These are phyloP conservation scores for Drosophila sucinea DNA, from an alignment of 1,140 invertebrate genomes.

Conservation along the genomic window DNA sequence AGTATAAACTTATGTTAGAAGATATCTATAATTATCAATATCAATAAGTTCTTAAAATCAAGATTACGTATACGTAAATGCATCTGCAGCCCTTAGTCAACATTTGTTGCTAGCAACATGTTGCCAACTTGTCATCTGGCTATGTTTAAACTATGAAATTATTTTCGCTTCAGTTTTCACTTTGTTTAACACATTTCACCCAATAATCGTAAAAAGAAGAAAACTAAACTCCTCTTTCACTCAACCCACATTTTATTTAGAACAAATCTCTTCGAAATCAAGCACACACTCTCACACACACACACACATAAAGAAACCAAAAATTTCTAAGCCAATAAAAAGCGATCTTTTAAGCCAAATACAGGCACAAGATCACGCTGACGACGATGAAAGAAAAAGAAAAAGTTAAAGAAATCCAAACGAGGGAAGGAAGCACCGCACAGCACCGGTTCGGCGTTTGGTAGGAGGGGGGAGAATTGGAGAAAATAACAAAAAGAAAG, in stretches of 20 bases:
- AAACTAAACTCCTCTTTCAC: slow-evolving; percentile 59
- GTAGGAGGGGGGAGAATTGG: neutral
- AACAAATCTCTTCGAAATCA: slow-evolving; percentile 71
- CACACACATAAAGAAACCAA: slow-evolving; percentile 17
- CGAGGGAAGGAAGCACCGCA: slow-evolving; percentile 16
- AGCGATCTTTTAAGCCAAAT: slow-evolving; percentile 66
- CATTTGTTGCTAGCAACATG: slow-evolving; percentile 28
- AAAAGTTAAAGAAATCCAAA: slow-evolving; percentile 71
- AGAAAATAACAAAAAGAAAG: slow-evolving; percentile 64
- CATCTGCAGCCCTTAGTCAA: neutral
- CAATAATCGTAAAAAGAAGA: slow-evolving; percentile 57
- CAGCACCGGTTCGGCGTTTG: neutral
- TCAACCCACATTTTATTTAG: slow-evolving; percentile 76
- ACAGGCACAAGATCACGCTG: slow-evolving; percentile 32
- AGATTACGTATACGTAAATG: too few species aligned
- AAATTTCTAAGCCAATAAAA: slow-evolving; percentile 78
- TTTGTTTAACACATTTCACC: slow-evolving; percentile 66
- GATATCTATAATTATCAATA: too few species aligned
- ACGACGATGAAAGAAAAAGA: slow-evolving; percentile 41
- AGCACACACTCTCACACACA: slow-evolving; percentile 16
- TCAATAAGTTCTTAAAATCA: too few species aligned
- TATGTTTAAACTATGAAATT: slow-evolving; percentile 33
- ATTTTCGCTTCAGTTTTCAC: slow-evolving; percentile 55
- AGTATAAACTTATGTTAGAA: too few species aligned
- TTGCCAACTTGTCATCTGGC: slow-evolving; percentile 27